Evolutionary conservation across 2,113 vertebrate genomes (phyloP), one percentile per base, ranked within the genome.

Genomic region (Mus spicilegus): DNA sequence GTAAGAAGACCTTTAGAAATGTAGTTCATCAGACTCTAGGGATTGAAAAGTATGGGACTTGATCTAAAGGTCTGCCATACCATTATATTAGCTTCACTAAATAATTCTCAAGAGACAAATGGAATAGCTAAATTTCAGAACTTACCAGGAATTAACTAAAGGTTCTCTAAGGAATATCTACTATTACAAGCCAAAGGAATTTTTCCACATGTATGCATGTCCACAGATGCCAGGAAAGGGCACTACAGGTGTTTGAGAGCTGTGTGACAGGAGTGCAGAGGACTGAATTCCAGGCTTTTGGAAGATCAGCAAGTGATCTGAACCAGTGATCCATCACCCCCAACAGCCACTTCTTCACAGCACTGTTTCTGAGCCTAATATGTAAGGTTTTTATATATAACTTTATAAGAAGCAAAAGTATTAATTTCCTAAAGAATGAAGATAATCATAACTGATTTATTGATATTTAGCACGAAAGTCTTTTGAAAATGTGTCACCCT

Each of bases 351-450:
- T 82, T 42, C 7, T 11, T 7, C 10, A 51, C 20, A 84, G 0
- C 56, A 51, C 58, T 81, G 20, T 42, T 87, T 75, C 56, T 70
- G 26, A 2, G 7, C 26, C 20, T 92, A 49, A 72, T 90, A 19
- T 19, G 56, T 82, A n/a, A 90, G 24, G 82, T 78, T 89, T 94
- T 94, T 91, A 69, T 54, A 36, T 12, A 76, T 8, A 76, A 65
- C 92, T 49, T 70, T 58, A 13, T 49, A 69, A 88, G 61, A 81
- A 92, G 24, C 10, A n/a, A 78, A 86, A 93, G 5, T 28, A 93
- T 19, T 75, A 7, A 49, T 89, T 90, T 16, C 49, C 93, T 61
- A 88, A 93, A 87, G 77, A 72, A 49, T 73, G 70, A 91, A 73
- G 30, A 69, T 12, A 72, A 22, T 36, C 10, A 69, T 72, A 61